These are phyloP conservation scores for Pseudolaguvia tuberculata DNA, from an alignment of 2,113 vertebrate species.

Conservation along the genomic window DNA sequence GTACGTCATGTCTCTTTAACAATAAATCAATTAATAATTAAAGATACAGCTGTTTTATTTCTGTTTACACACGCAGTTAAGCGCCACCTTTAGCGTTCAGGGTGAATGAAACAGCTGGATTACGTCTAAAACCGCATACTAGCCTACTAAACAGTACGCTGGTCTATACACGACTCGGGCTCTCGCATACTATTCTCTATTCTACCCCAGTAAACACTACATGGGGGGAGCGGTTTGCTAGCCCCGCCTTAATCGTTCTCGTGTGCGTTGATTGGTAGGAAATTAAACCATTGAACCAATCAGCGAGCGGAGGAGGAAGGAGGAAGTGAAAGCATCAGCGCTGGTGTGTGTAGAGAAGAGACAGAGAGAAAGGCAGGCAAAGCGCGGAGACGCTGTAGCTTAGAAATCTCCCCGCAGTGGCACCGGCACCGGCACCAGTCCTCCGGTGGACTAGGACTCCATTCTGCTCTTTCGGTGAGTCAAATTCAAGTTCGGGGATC, in stretches of 20 bases:
- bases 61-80: not conserved
- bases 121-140: constrained; percentile 6
- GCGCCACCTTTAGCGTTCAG: not conserved
- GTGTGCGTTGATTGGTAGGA: constrained; percentile 49
- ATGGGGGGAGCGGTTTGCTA: not conserved
- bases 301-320: constrained; percentile 65
- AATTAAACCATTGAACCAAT: constrained; percentile 51
- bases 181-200: not conserved
- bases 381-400: constrained; percentile 31
- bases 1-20: not conserved
- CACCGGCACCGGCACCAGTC: constrained; percentile 16
- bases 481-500: not conserved
- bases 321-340: constrained; percentile 70
- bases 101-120: constrained; percentile 25
- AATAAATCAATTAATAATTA: not conserved
- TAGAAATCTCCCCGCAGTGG: constrained; percentile 45
- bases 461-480: constrained; percentile 65
- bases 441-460: constrained; percentile 56
- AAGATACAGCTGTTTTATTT: not conserved
- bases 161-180: not conserved
- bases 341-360: constrained; percentile 48
- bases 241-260: constrained; percentile 23
- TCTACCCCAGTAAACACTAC: not conserved
- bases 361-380: constrained; percentile 31
- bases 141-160: constrained; percentile 1